Percentiles rank a stretch among this genome's conserved stretches.
phyloP scores from a whole-genome alignment of 2,888 invertebrate genomes.

The Drosophila neotestacea region DNA sequence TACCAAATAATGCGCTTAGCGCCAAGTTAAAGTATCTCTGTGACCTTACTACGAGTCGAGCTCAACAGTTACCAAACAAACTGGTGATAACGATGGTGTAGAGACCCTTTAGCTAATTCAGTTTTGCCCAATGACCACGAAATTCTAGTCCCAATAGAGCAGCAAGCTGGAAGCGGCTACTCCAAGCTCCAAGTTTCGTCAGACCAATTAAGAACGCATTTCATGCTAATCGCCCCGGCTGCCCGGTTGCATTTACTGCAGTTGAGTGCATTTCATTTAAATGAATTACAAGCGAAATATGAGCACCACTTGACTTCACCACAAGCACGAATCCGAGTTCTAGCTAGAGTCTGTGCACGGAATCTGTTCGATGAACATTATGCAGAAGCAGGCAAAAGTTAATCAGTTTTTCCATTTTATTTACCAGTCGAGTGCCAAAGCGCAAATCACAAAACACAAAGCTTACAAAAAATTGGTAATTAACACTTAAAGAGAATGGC shows the following conservation, averaged over 20 bases:
- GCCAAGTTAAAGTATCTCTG: constrained; percentile 29
- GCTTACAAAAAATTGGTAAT: constrained; percentile 61
- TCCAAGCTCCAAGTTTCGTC: constrained; percentile 36
- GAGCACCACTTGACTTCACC: constrained; percentile 40
- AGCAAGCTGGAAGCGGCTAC: constrained; percentile 25
- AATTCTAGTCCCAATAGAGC: constrained; percentile 47
- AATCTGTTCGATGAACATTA: constrained; percentile 51
- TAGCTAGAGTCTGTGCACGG: neutral
- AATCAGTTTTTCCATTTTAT: constrained; percentile 63
- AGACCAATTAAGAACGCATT: constrained; percentile 75
- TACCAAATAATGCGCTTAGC: constrained; percentile 55
- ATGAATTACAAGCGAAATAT: constrained; percentile 78
- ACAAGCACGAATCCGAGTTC: constrained; percentile 2
- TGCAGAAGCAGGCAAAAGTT: constrained; percentile 59
- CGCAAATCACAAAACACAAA: constrained; percentile 71
- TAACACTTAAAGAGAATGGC: constrained; percentile 42
- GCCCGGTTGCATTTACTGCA: constrained; percentile 57
- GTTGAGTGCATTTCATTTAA: constrained; percentile 80
- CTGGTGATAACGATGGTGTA: constrained; percentile 8
- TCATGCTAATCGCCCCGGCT: constrained; percentile 56
- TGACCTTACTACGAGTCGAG: constrained; percentile 7
- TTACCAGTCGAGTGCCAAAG: constrained; percentile 37
- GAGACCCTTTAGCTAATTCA: constrained; percentile 42
- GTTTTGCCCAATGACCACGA: constrained; percentile 69
- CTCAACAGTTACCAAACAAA: constrained; percentile 14